A percentile compares a stretch with the other conserved stretches of the same genome.
Evolutionary conservation across 2,797 vertebrate genomes (phyloP).

Genomic region (Vultur gryphus): DNA sequence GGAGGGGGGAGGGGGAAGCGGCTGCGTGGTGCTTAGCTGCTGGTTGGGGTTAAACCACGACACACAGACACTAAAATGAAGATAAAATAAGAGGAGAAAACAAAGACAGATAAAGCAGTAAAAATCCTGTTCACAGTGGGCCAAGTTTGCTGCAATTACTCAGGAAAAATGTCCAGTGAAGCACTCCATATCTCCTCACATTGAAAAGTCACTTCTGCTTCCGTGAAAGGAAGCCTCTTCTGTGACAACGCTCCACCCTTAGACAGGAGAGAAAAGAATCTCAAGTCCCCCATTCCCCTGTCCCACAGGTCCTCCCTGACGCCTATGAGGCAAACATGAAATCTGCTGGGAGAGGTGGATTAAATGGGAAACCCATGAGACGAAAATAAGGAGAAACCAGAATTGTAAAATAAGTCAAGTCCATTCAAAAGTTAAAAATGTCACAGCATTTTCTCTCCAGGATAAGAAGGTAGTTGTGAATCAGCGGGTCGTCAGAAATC

Average conservation of each 20-base stretch:
- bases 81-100: not conserved
- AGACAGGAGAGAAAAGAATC: not conserved
- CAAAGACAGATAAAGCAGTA: not conserved
- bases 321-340: not conserved
- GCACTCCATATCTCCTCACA: not conserved
- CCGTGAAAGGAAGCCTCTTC: not conserved
- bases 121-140: not conserved
- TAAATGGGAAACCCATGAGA: not conserved
- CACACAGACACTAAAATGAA: not conserved
- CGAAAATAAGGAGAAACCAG: not conserved
- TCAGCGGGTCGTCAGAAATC: not conserved
- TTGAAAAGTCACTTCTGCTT: not conserved
- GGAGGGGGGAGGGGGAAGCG: too few species aligned
- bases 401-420: not conserved
- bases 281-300: not conserved
- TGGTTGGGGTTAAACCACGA: too few species aligned
- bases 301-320: not conserved
- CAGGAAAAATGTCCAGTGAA: not conserved
- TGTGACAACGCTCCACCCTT: not conserved
- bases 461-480: not conserved
- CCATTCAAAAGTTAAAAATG: not conserved
- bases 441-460: not conserved
- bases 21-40: too few species aligned
- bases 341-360: not conserved
- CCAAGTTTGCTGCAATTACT: not conserved